Conservation (phyloP, 2,888 invertebrate genomes). For the Nomada fucata region DNA sequence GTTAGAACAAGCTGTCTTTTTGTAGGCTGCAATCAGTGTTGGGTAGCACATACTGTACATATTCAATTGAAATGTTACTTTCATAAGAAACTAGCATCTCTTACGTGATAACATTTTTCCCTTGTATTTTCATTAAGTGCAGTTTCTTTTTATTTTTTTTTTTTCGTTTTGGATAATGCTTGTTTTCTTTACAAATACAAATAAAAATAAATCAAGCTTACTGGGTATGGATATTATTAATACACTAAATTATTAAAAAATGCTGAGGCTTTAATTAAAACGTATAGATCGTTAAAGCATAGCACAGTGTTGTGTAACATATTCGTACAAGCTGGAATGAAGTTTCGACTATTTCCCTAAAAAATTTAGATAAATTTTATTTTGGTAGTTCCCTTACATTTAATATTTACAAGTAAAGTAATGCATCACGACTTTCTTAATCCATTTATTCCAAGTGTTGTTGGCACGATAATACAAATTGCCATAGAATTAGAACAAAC, state of each 20-base stretch:
- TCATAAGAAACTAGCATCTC: too few species aligned
- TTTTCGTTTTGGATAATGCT: too few species aligned
- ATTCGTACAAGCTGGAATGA: neutral
- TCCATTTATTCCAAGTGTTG: neutral
- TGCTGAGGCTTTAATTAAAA: too few species aligned
- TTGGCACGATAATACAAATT: constrained; percentile 24
- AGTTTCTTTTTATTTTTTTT: too few species aligned
- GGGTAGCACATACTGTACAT: constrained; percentile 45
- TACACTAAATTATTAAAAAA: too few species aligned
- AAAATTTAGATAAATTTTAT: constrained; percentile 19
- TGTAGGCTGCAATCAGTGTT: constrained; percentile 62
- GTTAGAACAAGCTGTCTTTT: constrained; percentile 59
- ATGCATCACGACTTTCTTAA: constrained; percentile 3
- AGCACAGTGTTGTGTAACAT: neutral
- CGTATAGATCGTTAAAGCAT: too few species aligned
- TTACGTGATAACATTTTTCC: too few species aligned
- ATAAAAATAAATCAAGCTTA: too few species aligned
- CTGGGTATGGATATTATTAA: too few species aligned
- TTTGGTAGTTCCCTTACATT: neutral
- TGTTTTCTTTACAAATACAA: too few species aligned
- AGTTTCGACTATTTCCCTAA: neutral
- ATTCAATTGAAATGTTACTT: constrained; percentile 10
- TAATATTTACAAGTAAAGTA: neutral
- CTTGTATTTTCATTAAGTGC: too few species aligned
- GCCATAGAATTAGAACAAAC: constrained; percentile 11